Conservation (phyloP, 2,797 vertebrate genomes). For the Lutjanus argentimaculatus region DNA sequence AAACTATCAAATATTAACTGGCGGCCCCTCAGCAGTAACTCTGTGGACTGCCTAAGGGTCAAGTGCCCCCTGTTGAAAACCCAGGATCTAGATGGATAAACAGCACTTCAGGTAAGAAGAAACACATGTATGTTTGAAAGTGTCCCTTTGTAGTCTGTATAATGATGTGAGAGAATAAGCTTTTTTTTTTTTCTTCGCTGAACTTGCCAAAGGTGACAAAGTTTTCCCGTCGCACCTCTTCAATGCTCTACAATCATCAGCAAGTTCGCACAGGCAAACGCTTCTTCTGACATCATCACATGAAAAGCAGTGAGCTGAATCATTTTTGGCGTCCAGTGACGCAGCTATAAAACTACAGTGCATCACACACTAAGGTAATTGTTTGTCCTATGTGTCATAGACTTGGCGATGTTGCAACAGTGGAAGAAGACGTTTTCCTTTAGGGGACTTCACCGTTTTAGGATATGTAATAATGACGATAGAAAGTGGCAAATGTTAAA, state of each 20-base stretch:
- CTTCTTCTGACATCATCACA: slow-evolving; percentile 32
- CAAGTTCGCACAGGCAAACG: slow-evolving; percentile 41
- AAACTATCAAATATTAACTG: too few species aligned
- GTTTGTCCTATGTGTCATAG: slow-evolving; percentile 32
- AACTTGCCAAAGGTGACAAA: slow-evolving; percentile 18
- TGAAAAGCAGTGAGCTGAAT: slow-evolving; percentile 38
- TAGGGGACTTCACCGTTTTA: background rate
- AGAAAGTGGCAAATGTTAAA: background rate
- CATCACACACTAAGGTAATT: background rate
- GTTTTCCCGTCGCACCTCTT: slow-evolving; percentile 22
- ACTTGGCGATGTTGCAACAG: slow-evolving; percentile 50
- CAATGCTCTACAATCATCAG: background rate
- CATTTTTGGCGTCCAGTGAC: slow-evolving; percentile 29
- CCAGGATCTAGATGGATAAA: too few species aligned
- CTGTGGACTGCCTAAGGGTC: too few species aligned
- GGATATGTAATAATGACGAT: background rate
- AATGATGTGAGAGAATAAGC: background rate
- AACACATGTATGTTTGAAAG: too few species aligned
- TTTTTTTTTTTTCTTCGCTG: background rate
- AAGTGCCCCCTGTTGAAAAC: too few species aligned
- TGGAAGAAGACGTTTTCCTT: background rate
- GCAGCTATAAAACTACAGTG: background rate
- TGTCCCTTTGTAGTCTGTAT: background rate
- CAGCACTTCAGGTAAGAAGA: too few species aligned
- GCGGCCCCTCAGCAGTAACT: too few species aligned